Conservation (phyloP, 1,140 invertebrate genomes). For the Eurosta solidaginis region DNA sequence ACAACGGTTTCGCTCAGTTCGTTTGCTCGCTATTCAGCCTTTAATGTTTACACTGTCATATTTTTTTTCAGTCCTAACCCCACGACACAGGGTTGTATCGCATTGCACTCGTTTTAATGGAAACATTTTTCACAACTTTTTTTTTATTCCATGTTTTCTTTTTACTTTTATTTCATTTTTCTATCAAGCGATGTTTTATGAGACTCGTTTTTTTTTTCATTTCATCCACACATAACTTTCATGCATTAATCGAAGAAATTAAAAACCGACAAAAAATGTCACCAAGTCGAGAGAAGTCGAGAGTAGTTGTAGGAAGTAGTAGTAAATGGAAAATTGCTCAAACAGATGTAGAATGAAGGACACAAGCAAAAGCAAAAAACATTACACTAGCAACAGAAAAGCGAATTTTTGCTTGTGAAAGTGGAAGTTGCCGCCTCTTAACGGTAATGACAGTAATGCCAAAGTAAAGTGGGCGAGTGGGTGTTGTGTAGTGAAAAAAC, state of each 20-base stretch:
- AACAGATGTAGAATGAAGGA: too few relatives aligned
- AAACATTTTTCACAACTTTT: too few relatives aligned
- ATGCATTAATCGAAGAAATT: slow-evolving; percentile 2
- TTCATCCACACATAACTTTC: background rate
- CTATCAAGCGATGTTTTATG: background rate
- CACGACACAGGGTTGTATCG: background rate
- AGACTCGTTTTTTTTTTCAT: background rate
- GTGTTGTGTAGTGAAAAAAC: background rate
- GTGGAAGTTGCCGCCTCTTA: slow-evolving; percentile 27
- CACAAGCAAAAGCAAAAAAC: too few relatives aligned
- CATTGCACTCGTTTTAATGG: background rate
- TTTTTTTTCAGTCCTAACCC: background rate
- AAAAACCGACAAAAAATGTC: slow-evolving; percentile 7
- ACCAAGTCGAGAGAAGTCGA: too few relatives aligned
- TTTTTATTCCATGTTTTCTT: too few relatives aligned
- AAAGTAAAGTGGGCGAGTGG: background rate
- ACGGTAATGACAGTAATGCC: slow-evolving; percentile 29
- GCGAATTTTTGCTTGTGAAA: background rate
- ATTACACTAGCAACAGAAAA: background rate
- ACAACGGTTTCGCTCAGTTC: too few relatives aligned
- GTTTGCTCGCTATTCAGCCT: background rate
- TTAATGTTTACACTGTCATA: background rate
- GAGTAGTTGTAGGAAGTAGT: background rate
- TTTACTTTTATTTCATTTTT: too few relatives aligned
- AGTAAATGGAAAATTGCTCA: background rate